These are phyloP conservation scores for Cyaniris semiargus DNA, from an alignment of 2,888 invertebrate species.

Conservation along the genomic window DNA sequence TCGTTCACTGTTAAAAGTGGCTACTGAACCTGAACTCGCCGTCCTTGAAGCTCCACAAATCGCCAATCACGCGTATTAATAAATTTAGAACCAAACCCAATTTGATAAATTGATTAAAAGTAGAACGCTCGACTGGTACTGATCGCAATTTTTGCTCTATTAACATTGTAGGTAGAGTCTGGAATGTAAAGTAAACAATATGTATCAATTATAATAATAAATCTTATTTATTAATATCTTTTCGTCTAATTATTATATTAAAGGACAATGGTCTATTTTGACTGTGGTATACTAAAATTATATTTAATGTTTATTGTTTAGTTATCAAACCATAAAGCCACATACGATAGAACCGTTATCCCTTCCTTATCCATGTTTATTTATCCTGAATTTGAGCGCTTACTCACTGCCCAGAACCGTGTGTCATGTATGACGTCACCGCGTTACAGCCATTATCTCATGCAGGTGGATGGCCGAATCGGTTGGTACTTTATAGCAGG, in stretches of 20 bases:
- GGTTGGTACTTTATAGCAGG: neutral
- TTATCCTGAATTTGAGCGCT: conserved; percentile 19
- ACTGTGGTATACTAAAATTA: neutral
- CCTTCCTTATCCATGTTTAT: conserved; percentile 15
- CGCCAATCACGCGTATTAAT: conserved; percentile 62
- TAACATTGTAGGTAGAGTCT: neutral
- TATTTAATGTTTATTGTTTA: too few species aligned
- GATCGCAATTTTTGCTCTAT: neutral
- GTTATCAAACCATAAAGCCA: neutral
- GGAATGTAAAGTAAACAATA: neutral
- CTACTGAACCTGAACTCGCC: conserved; percentile 72
- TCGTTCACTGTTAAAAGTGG: conserved; percentile 74
- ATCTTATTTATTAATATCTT: too few species aligned
- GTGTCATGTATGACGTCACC: conserved; percentile 3
- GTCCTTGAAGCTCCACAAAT: conserved; percentile 76
- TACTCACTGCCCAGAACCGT: neutral
- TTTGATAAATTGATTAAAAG: neutral
- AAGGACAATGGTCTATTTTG: neutral
- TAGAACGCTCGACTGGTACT: neutral
- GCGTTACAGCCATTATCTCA: neutral
- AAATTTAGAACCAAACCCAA: conserved; percentile 18
- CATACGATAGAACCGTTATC: neutral
- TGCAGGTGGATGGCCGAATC: conserved; percentile 13
- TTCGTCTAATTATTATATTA: neutral
- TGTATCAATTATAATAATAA: too few species aligned